Conservation (phyloP, 2,113 vertebrate species). For the Sula dactylatra region DNA sequence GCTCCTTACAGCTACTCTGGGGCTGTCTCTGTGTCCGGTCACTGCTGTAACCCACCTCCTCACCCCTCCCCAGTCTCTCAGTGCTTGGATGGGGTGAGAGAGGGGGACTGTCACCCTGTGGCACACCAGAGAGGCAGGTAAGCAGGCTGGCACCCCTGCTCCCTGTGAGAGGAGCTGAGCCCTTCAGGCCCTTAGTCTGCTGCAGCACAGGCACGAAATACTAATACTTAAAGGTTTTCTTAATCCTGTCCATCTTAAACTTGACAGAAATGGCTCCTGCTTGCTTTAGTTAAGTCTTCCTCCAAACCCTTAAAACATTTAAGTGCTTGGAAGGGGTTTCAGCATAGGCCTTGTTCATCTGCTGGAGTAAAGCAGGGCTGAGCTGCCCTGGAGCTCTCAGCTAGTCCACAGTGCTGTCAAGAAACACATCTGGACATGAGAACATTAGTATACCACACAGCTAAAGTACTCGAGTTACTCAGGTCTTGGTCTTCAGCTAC, state of each 20-base stretch:
- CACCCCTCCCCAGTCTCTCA: not conserved
- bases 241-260: accelerated
- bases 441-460: accelerated
- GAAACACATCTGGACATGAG: accelerated
- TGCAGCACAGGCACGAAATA: not conserved
- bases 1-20: accelerated
- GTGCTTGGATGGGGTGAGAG: accelerated
- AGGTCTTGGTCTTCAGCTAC: not conserved
- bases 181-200: not conserved
- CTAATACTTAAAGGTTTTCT: accelerated
- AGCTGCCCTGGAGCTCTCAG: not conserved
- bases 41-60: not conserved
- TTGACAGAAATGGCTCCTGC: accelerated
- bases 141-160: not conserved
- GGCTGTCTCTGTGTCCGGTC: too few relatives aligned
- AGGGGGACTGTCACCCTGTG: accelerated
- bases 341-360: not conserved
- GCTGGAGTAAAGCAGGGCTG: not conserved
- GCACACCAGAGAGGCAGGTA: accelerated
- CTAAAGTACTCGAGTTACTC: not conserved
- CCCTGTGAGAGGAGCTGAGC: accelerated
- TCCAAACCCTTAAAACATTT: not conserved
- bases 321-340: not conserved
- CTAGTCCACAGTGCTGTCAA: not conserved
- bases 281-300: not conserved